phyloP scores from a whole-genome alignment of 1,140 invertebrate genomes.

The Diprion similis region DNA sequence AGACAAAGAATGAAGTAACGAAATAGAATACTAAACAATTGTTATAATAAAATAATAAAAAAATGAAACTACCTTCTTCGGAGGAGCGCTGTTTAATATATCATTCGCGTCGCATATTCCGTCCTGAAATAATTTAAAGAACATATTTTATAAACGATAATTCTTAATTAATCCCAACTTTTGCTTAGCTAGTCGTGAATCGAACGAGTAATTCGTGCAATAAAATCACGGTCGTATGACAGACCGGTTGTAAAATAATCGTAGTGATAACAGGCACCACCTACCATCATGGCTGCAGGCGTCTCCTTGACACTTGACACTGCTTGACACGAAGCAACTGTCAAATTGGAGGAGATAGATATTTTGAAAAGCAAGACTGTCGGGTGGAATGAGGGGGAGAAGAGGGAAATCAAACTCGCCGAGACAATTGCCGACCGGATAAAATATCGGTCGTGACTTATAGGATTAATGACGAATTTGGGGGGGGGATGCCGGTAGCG shows the following conservation, averaged over 20 bases:
- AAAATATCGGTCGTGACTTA: too few relatives aligned
- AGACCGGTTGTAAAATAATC: slow-evolving; percentile 29
- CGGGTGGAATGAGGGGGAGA: too few relatives aligned
- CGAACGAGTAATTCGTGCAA: background rate
- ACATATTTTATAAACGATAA: background rate
- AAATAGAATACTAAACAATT: slow-evolving; percentile 14
- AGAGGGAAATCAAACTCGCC: too few relatives aligned
- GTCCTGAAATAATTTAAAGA: slow-evolving; percentile 56
- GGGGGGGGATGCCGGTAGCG: too few relatives aligned
- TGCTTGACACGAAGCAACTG: slow-evolving; percentile 13
- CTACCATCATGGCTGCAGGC: slow-evolving; percentile 60
- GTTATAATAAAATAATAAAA: slow-evolving; percentile 1
- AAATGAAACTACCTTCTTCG: slow-evolving; percentile 51
- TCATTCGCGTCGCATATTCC: slow-evolving; percentile 58
- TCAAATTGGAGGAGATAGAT: background rate
- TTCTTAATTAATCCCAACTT: background rate
- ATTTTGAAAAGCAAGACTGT: background rate
- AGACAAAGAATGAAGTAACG: slow-evolving; percentile 9
- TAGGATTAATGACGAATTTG: too few relatives aligned
- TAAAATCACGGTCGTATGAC: slow-evolving; percentile 1
- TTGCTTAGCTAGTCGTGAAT: background rate
- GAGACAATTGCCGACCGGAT: too few relatives aligned
- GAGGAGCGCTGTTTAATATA: slow-evolving; percentile 51
- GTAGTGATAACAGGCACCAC: slow-evolving; percentile 62
- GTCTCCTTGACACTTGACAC: slow-evolving; percentile 34